A percentile compares a stretch with the other conserved stretches of the same genome.
These are phyloP conservation scores for Epistrophe grossulariae DNA, from an alignment of 2,888 invertebrate species.

Conservation along the genomic window DNA sequence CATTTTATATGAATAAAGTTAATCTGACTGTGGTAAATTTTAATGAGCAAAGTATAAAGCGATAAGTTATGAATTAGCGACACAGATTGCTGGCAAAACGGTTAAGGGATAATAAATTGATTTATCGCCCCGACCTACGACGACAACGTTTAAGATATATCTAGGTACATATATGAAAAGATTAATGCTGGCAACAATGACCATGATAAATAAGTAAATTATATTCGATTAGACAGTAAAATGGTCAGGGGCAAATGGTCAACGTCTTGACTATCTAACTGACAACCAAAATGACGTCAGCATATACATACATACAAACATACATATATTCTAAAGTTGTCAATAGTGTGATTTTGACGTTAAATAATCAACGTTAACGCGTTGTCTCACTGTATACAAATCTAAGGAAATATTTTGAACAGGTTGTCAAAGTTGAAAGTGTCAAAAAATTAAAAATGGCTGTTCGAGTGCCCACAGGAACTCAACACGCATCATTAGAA, in stretches of 20 bases:
- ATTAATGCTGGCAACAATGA: constrained; percentile 42
- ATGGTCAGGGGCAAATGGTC: not conserved
- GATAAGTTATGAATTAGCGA: constrained; percentile 71
- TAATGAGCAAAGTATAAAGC: constrained; percentile 71
- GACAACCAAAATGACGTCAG: too few species aligned
- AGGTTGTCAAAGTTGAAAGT: too few species aligned
- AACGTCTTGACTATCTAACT: not conserved
- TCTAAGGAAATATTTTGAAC: too few species aligned
- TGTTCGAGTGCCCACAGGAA: too few species aligned
- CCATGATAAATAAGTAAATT: constrained; percentile 48
- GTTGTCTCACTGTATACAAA: too few species aligned
- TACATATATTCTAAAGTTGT: too few species aligned
- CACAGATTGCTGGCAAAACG: constrained; percentile 32
- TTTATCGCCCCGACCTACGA: constrained; percentile 18
- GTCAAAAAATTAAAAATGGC: too few species aligned
- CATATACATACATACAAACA: too few species aligned
- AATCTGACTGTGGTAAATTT: constrained; percentile 72
- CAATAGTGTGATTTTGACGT: too few species aligned
- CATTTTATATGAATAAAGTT: constrained; percentile 65
- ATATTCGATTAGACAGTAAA: not conserved
- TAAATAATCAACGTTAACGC: too few species aligned
- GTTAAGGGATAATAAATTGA: constrained; percentile 61
- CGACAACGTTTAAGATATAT: constrained; percentile 24
- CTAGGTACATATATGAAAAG: constrained; percentile 13
- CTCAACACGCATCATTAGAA: too few species aligned